Percentiles rank a stretch among this genome's conserved stretches.
Evolutionary conservation across 1,140 invertebrate species (phyloP).

Genomic region (Drosophila sulfurigaster): DNA sequence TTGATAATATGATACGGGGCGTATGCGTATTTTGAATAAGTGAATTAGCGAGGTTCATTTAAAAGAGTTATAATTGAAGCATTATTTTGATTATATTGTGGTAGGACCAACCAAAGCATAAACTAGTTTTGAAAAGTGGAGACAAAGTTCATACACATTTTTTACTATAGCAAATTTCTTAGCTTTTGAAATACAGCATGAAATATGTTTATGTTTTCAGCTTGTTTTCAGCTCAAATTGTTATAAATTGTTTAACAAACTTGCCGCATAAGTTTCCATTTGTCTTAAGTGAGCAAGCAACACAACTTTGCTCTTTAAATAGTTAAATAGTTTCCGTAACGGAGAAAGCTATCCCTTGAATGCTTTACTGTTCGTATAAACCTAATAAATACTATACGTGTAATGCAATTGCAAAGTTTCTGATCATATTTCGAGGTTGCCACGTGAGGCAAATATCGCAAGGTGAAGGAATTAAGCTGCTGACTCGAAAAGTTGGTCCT

Average conservation of each 20-base stretch:
- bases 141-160: no score
- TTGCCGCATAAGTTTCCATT: constrained; percentile 48
- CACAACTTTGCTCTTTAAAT: constrained; percentile 20
- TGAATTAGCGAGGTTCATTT: no score
- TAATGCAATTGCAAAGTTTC: constrained; percentile 29
- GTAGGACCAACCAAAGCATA: no score
- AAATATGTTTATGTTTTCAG: neutral
- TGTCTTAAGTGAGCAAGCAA: constrained; percentile 9
- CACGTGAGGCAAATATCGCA: constrained; percentile 11
- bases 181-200: neutral
- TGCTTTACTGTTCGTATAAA: neutral
- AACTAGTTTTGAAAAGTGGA: no score
- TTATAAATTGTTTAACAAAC: constrained; percentile 43
- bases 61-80: no score
- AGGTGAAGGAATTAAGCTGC: constrained; percentile 21
- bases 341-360: constrained; percentile 12
- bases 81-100: no score
- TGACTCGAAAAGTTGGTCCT: constrained; percentile 36
- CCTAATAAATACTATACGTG: constrained; percentile 22
- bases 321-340: constrained; percentile 23
- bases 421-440: constrained; percentile 12
- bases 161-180: neutral
- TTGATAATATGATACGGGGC: no score
- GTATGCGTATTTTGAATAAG: no score
- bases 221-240: constrained; percentile 14